These are phyloP conservation scores for Odontomachus brunneus DNA, from an alignment of 1,140 invertebrate species.

Conservation along the genomic window DNA sequence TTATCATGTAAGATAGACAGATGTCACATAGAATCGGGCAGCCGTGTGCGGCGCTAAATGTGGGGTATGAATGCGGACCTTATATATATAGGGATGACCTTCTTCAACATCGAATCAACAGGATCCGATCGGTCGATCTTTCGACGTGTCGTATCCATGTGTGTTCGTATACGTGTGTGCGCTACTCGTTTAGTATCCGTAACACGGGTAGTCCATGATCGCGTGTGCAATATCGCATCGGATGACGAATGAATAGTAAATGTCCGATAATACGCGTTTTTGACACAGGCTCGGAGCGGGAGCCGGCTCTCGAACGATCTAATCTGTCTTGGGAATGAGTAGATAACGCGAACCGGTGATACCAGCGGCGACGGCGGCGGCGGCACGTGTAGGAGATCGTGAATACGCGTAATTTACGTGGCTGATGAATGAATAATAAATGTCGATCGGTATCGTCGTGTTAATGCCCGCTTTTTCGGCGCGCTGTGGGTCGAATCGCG, in stretches of 20 bases:
- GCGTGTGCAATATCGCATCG: slow-evolving; percentile 1
- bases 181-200: neutral
- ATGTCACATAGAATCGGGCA: neutral
- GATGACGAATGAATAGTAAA: slow-evolving; percentile 34
- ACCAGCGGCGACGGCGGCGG: too few species aligned
- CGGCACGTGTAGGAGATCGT: neutral
- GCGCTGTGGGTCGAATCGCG: neutral
- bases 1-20: neutral
- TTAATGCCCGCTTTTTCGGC: slow-evolving; percentile 7
- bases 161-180: neutral
- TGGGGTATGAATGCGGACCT: slow-evolving; percentile 11
- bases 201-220: slow-evolving; percentile 11
- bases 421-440: slow-evolving; percentile 48
- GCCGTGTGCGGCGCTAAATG: neutral
- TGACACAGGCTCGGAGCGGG: neutral
- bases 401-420: slow-evolving; percentile 32
- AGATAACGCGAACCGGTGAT: neutral
- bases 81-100: slow-evolving; percentile 17
- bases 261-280: slow-evolving; percentile 3
- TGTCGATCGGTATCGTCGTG: slow-evolving; percentile 22
- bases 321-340: neutral
- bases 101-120: slow-evolving; percentile 17
- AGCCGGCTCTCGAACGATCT: slow-evolving; percentile 1
- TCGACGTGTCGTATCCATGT: neutral
- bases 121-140: slow-evolving; percentile 21